Percentiles rank a stretch among this genome's conserved stretches.
phyloP scores from a whole-genome alignment of 2,888 invertebrate genomes.

The Pachydiplax longipennis region DNA sequence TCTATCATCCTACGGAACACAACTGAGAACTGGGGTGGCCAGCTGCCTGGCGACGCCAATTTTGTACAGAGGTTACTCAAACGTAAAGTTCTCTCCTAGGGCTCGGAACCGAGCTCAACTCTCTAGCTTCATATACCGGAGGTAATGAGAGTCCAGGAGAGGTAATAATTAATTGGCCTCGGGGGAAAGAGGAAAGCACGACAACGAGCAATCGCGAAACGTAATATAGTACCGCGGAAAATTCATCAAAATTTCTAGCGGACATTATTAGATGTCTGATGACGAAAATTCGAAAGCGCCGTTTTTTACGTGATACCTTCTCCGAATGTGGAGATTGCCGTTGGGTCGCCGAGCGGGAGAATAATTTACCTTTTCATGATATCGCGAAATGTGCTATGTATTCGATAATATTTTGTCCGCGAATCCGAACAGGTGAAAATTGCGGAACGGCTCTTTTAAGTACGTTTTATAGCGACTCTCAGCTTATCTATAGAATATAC shows the following conservation, averaged over 20 bases:
- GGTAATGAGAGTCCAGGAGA: not conserved
- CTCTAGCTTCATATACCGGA: not conserved
- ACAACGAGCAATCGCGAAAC: not conserved
- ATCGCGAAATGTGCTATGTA: not conserved
- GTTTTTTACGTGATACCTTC: not conserved
- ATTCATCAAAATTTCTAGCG: too few relatives aligned
- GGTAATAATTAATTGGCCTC: not conserved
- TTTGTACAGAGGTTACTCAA: not conserved
- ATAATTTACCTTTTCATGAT: not conserved
- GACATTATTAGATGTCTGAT: not conserved
- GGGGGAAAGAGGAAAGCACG: not conserved
- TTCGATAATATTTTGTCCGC: not conserved
- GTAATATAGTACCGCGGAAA: too few relatives aligned
- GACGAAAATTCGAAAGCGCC: not conserved
- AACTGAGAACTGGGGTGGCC: not conserved
- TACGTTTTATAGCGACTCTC: too few relatives aligned
- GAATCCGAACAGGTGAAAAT: too few relatives aligned
- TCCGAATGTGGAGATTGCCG: not conserved
- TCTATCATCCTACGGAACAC: not conserved
- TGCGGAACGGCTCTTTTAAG: too few relatives aligned
- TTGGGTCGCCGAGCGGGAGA: not conserved
- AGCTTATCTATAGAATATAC: too few relatives aligned
- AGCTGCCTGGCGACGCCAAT: not conserved
- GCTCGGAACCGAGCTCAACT: not conserved
- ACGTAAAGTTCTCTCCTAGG: not conserved